Percentiles rank a stretch among this genome's conserved stretches.
These are phyloP conservation scores for Frankliniella fusca DNA, from an alignment of 2,888 invertebrate species.

Conservation along the genomic window DNA sequence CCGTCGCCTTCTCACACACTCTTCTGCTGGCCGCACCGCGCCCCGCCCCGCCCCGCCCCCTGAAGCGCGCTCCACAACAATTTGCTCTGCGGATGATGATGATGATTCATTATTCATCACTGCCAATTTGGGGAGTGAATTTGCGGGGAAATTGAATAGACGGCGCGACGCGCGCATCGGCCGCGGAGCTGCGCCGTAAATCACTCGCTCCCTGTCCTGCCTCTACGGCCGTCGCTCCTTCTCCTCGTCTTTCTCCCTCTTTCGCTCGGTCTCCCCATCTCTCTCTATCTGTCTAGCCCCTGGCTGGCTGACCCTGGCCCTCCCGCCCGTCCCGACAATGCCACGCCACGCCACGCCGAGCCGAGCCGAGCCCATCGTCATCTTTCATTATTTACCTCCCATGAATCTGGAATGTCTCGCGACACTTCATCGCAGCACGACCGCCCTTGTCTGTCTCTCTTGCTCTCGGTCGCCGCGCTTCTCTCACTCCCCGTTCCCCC, in stretches of 20 bases:
- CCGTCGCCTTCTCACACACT: too few relatives aligned
- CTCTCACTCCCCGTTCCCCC: too few relatives aligned
- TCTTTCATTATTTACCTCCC: conserved; percentile 26
- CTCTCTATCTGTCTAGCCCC: neutral
- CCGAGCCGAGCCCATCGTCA: neutral
- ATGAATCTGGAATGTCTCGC: conserved; percentile 19
- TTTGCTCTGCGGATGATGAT: neutral
- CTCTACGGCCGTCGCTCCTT: neutral
- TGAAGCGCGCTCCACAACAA: neutral
- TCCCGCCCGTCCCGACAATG: neutral
- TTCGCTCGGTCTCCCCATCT: neutral
- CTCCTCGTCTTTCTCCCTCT: neutral
- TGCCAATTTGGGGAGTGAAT: conserved; percentile 19
- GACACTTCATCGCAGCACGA: conserved; percentile 9
- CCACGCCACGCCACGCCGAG: neutral
- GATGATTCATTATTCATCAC: conserved; percentile 17
- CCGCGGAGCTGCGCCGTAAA: neutral
- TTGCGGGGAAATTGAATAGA: conserved; percentile 19
- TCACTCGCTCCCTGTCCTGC: neutral
- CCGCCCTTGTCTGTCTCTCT: neutral
- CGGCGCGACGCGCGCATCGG: neutral
- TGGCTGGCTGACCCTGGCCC: neutral
- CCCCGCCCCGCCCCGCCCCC: too few relatives aligned
- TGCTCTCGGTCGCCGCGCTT: neutral
- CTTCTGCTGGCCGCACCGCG: too few relatives aligned